Base-by-base conservation (phyloP, 2,888 invertebrate genomes). In the Ceraclea dissimilis region DNA sequence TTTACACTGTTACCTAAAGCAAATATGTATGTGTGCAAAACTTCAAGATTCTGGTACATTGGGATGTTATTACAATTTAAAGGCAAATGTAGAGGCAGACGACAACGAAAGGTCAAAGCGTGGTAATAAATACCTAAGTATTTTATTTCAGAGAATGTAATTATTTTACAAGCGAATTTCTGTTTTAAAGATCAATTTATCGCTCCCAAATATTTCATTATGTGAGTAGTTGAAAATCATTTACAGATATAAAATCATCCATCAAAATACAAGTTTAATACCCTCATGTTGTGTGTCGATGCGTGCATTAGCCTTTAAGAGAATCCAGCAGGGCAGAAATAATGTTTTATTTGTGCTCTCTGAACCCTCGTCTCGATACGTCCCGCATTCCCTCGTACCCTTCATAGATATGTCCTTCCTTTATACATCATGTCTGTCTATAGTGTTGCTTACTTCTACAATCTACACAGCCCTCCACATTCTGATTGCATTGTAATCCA, bases 291-390 rank as follows among this genome's bases (percentile, higher is more conserved):
- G 49, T 57, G 43, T 53, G 21, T 13, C 47, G 51, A 39, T 21
- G 57, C 58, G 56, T 49, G 20, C 47, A 51, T 60, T 56, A 60
- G 60, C 56, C 55, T 52, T 52, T 58, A 56, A 60, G 57, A 58
- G 60, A 57, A 55, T 47, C 55, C 59, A 57, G 51, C 54, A 52
- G 57, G 49, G 57, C 57, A 52, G 51, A 53, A 61, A 51, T 61
- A 61, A 61, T 61, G 57, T 53, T 59, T 59, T 59, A 61, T 59
- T 59, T 59, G 61, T 51, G 39, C 39, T 39, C n/a, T 26, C 39
- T n/a, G 47, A 20, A 20, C 47, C 19, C 19, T 18, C 19, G 47
- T 16, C 16, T 18, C 19, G 17, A 16, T 19, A 47, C 17, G 13
- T 18, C 18, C 47, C 47, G 39, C 39, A 39, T 39, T 8, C 39